phyloP scores from a whole-genome alignment of 1,140 invertebrate species.

The Halictus rubicundus region DNA sequence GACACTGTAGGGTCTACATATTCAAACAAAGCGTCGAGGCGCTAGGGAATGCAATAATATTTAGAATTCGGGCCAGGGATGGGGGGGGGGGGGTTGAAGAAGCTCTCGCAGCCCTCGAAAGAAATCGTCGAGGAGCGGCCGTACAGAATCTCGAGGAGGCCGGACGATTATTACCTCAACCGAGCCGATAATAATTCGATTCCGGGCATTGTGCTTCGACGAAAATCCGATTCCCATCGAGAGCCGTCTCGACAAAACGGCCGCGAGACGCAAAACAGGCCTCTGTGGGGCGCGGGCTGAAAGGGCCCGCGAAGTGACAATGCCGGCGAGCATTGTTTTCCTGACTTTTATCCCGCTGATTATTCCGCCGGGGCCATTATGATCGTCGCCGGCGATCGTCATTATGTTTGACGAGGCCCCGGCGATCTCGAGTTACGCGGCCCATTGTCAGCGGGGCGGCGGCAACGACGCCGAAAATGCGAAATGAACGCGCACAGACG shows the following conservation, averaged over 20 bases:
- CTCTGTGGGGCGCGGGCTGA: slow-evolving; percentile 42
- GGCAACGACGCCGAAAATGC: slow-evolving; percentile 48
- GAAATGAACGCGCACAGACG: slow-evolving; percentile 53
- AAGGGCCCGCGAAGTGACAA: slow-evolving; percentile 57
- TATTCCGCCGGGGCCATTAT: slow-evolving; percentile 69
- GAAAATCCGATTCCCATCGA: slow-evolving; percentile 36
- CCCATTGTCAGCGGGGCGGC: slow-evolving; percentile 45
- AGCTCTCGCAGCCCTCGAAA: not conserved
- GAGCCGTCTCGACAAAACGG: slow-evolving; percentile 27
- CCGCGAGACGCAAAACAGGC: slow-evolving; percentile 30
- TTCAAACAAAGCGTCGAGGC: not conserved
- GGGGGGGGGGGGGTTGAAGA: not conserved
- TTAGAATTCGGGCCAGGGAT: not conserved
- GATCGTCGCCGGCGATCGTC: slow-evolving; percentile 62
- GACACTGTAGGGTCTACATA: no score
- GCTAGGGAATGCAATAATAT: not conserved
- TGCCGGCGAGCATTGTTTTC: slow-evolving; percentile 66
- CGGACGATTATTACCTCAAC: slow-evolving; percentile 12
- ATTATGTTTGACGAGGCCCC: slow-evolving; percentile 68
- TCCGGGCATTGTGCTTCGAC: slow-evolving; percentile 20
- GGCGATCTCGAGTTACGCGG: slow-evolving; percentile 64
- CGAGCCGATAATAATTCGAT: slow-evolving; percentile 48
- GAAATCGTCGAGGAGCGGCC: not conserved
- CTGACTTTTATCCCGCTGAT: slow-evolving; percentile 70
- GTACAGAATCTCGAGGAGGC: not conserved